Base-by-base conservation (phyloP, 2,797 vertebrate species). In the Astyanax mexicanus region DNA sequence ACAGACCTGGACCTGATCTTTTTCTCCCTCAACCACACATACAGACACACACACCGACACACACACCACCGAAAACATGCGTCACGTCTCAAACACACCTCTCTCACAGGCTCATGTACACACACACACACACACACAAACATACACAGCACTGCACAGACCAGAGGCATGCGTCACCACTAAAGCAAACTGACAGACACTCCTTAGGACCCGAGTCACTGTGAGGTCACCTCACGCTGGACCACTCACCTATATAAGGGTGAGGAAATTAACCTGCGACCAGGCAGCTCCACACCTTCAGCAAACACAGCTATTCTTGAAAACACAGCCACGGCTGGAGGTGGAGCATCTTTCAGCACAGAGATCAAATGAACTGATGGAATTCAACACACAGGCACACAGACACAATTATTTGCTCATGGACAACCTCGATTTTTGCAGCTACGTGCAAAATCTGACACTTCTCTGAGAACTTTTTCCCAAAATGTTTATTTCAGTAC, bases 401-500 rank as follows among this genome's bases (percentile, higher is more conserved):
- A n/a, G n/a, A n/a, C n/a, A n/a, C n/a, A n/a, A n/a, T n/a, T 25
- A 71, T 29, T 51, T 35, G 19, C 81, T 69, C 58, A 81, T 44
- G 52, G 76, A 51, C 19, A 10, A 79, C 40, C 45, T 64, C 15
- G 2, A 52, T 55, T 69, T 74, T 73, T 79, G 23, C 70, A 78
- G 54, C 73, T 54, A 61, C 44, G 38, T n/a, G 78, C 55, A 66
- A 74, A 77, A 65, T 82, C 80, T 40, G 55, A 37, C 69, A 68
- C 71, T 65, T 62, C 47, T 7, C 47, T 58, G 72, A 69, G 86
- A 80, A 81, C 87, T 87, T n/a, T 82, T 80, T 85, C 81, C 74
- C 71, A 77, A 84, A 87, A 66, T 35, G 12, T 84, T 74, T 38
- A 78, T 83, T 86, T 81, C 81, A 73, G 79, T 62, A 77, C 72